Evolutionary conservation across 1,140 invertebrate genomes (phyloP).

Genomic region (Pantala flavescens): DNA sequence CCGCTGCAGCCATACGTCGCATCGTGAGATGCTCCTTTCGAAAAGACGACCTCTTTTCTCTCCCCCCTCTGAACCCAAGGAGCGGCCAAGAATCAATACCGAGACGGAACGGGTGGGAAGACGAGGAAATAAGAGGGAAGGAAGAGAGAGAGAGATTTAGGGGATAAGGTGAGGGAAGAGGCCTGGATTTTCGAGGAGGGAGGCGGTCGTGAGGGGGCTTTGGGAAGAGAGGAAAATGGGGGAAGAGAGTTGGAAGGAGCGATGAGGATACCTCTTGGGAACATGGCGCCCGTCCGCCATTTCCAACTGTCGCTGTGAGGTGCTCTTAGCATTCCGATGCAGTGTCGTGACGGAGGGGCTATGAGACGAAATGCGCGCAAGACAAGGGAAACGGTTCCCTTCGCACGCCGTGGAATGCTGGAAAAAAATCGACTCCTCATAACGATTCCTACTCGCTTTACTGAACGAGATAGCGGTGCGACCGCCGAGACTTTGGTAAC

Average conservation of each 20-base stretch:
- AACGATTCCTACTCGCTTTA: no score
- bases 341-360: neutral
- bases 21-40: no score
- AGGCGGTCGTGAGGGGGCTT: neutral
- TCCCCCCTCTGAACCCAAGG: neutral
- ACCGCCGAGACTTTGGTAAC: no score
- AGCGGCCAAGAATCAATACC: slow-evolving; percentile 1
- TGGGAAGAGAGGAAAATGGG: neutral
- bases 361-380: neutral
- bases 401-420: neutral
- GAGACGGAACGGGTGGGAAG: neutral
- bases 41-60: neutral
- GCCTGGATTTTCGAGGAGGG: neutral
- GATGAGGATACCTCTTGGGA: slow-evolving; percentile 35
- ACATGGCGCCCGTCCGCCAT: neutral
- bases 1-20: no score
- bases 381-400: neutral
- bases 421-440: neutral
- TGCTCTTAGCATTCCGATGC: neutral
- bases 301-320: neutral
- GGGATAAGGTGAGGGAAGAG: neutral
- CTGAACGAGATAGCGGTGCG: no score
- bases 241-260: slow-evolving; percentile 33
- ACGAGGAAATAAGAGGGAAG: neutral
- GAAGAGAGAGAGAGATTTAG: neutral